Percentiles rank a stretch among this genome's conserved stretches.
Evolutionary conservation across 2,797 vertebrate species (phyloP).

Genomic region (Lacerta agilis): DNA sequence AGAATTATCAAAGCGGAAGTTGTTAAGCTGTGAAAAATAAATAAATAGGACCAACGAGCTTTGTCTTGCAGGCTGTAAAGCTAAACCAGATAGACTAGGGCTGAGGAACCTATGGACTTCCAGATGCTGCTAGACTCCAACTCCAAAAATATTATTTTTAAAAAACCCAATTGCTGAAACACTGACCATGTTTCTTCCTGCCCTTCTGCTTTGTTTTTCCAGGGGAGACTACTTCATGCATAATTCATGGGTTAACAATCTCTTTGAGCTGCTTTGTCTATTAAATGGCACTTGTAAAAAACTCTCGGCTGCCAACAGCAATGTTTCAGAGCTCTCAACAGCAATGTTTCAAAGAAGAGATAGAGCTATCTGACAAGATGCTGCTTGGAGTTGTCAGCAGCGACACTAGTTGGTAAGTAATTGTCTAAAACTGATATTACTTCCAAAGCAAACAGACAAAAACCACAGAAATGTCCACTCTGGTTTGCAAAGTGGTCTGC

Average conservation of each 20-base stretch:
- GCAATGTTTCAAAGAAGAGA: background rate
- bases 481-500: slow-evolving; percentile 40
- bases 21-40: background rate
- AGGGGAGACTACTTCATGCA: slow-evolving; percentile 36
- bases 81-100: background rate
- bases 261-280: background rate
- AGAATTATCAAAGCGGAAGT: background rate
- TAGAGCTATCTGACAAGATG: background rate
- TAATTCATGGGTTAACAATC: slow-evolving; percentile 39
- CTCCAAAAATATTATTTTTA: too few relatives aligned
- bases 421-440: slow-evolving; percentile 61
- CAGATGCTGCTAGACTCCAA: too few relatives aligned
- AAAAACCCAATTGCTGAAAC: background rate
- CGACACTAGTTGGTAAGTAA: slow-evolving; percentile 18
- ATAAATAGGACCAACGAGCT: background rate
- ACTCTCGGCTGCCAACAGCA: background rate
- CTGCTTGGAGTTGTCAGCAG: slow-evolving; percentile 22
- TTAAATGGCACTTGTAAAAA: slow-evolving; percentile 28
- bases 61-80: background rate
- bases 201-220: background rate
- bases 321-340: background rate
- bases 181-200: background rate
- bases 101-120: too few relatives aligned
- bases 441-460: slow-evolving; percentile 63
- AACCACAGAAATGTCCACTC: slow-evolving; percentile 60